Evolutionary conservation across 2,888 invertebrate species (phyloP).

Genomic region (Drosophila imparisetae): DNA sequence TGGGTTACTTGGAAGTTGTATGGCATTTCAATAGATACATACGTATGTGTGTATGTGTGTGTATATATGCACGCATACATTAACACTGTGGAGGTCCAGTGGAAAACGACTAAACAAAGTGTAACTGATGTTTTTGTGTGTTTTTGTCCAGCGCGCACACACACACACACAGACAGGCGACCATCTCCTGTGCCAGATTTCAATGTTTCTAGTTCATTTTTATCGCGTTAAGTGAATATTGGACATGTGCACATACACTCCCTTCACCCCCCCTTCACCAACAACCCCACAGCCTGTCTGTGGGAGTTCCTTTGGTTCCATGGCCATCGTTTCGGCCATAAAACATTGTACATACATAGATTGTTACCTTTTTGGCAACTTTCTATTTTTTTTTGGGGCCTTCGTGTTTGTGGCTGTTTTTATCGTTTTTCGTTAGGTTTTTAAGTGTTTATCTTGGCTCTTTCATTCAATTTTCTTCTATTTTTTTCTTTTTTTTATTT

Average conservation of each 20-base stretch:
- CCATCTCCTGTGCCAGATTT: constrained; percentile 66
- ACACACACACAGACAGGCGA: neutral
- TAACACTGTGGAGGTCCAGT: constrained; percentile 33
- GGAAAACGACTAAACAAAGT: constrained; percentile 70
- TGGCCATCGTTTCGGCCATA: constrained; percentile 42
- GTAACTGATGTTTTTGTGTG: constrained; percentile 78
- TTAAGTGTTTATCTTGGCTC: constrained; percentile 77
- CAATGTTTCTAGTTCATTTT: constrained; percentile 77
- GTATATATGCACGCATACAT: constrained; percentile 8
- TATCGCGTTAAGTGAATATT: constrained; percentile 80
- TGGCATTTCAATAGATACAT: constrained; percentile 63
- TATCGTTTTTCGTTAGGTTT: constrained; percentile 73
- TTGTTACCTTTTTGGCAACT: constrained; percentile 75
- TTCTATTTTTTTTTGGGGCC: constrained; percentile 47
- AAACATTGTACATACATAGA: constrained; percentile 56
- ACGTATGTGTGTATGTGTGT: constrained; percentile 4
- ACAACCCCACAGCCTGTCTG: neutral
- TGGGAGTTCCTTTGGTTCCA: constrained; percentile 1
- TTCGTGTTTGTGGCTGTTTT: constrained; percentile 60
- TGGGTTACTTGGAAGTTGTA: constrained; percentile 13
- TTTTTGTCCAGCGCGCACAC: constrained; percentile 40
- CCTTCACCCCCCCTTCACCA: neutral
- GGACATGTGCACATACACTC: constrained; percentile 68
- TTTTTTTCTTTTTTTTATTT: constrained; percentile 29
- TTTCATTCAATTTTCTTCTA: constrained; percentile 69